phyloP scores from a whole-genome alignment of 2,113 vertebrate genomes.

The Cygnus atratus region DNA sequence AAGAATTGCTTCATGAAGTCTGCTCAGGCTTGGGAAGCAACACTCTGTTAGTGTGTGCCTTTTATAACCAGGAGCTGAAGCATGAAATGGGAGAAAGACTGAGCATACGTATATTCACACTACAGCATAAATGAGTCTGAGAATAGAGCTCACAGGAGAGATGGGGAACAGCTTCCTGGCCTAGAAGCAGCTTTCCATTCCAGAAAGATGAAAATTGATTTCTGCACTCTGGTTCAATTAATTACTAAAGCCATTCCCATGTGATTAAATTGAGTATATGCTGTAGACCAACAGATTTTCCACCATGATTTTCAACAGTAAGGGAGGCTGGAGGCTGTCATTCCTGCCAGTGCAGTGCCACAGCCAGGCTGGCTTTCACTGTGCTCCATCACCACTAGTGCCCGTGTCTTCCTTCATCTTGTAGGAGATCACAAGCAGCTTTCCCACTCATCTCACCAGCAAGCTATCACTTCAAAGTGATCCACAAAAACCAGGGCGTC shows the following conservation, averaged over 20 bases:
- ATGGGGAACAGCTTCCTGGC: neutral
- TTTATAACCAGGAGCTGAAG: neutral
- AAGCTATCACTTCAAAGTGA: accelerated
- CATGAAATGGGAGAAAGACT: neutral
- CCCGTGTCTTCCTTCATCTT: neutral
- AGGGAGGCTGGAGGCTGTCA: neutral
- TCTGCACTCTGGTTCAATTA: neutral
- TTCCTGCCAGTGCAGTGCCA: neutral
- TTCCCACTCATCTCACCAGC: neutral
- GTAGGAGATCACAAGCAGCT: neutral
- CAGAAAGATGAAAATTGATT: neutral
- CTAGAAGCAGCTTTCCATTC: neutral
- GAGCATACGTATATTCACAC: neutral
- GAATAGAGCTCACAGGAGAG: neutral
- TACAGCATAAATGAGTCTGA: neutral
- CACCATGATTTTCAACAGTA: neutral
- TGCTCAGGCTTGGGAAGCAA: neutral
- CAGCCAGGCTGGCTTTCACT: neutral
- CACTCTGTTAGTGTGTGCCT: neutral
- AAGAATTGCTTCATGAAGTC: neutral
- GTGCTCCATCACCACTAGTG: neutral
- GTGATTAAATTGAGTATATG: neutral
- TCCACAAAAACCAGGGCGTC: neutral
- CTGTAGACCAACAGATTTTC: neutral
- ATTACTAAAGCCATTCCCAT: neutral